phyloP scores from a whole-genome alignment of 2,113 vertebrate genomes.

The Stegostoma tigrinum region DNA sequence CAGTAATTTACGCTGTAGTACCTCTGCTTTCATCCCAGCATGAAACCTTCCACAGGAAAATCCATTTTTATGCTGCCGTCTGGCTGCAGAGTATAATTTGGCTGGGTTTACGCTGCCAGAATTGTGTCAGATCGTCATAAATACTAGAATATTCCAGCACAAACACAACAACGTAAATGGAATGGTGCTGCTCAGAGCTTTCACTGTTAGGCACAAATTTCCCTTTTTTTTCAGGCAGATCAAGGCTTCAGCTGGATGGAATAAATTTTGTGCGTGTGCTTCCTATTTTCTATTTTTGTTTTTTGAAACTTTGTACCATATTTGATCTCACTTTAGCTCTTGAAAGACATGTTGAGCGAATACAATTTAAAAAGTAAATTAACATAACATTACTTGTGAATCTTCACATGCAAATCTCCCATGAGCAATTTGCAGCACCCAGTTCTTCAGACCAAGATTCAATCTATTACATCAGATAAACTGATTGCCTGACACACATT shows the following conservation, averaged over 20 bases:
- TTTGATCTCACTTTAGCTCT: too few relatives aligned
- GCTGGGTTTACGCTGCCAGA: slow-evolving; percentile 2
- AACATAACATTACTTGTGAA: neutral
- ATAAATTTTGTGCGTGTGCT: neutral
- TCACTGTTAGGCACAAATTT: neutral
- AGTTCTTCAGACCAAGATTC: neutral
- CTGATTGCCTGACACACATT: neutral
- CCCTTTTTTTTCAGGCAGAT: neutral
- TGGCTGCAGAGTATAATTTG: neutral
- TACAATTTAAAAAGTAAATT: neutral
- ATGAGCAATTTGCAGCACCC: slow-evolving; percentile 14
- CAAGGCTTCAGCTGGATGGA: neutral
- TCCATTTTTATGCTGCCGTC: neutral
- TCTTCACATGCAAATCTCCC: neutral
- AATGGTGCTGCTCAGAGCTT: neutral
- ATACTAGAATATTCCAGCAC: slow-evolving; percentile 18
- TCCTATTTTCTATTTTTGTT: neutral
- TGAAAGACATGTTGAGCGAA: neutral
- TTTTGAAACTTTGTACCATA: neutral
- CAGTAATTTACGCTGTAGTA: slow-evolving; percentile 11
- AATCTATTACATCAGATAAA: neutral
- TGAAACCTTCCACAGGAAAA: neutral
- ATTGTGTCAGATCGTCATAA: neutral
- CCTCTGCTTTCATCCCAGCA: neutral
- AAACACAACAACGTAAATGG: neutral